Base-by-base conservation (phyloP, 23 tunicate species). In the Styela plicata region DNA sequence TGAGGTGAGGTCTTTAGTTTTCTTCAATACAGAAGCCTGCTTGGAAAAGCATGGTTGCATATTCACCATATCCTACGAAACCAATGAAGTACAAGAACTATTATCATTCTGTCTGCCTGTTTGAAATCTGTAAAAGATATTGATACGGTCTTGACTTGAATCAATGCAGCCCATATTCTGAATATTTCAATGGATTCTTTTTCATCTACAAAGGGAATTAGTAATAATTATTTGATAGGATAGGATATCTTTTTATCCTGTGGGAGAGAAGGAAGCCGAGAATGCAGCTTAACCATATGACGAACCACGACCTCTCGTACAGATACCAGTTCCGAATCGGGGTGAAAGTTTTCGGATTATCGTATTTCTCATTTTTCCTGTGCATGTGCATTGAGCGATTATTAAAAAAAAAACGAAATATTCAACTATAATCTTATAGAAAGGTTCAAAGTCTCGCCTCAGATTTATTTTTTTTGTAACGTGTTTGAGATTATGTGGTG, bases 1-100 rank as follows among this genome's bases (percentile, higher is more conserved):
- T 24, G 77, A 83, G 69, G 91, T 82, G 74, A 90, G 83, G 65
- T 69, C 71, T 63, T 20, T 24, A 0, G 2, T 10, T 37, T 44
- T 44, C 0, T 24, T 13, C 10, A 24, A 24, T n/a, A n/a, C n/a
- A n/a, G n/a, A n/a, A n/a, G n/a, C n/a, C n/a, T n/a, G 71, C 22
- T 67, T n/a, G 2, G 57, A 5, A 7, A 44, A 13, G 57, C 10
- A 44, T n/a, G n/a, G n/a, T n/a, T n/a, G n/a, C n/a, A n/a, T n/a
- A n/a, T n/a, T n/a, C n/a, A n/a, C n/a, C n/a, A n/a, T n/a, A n/a
- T 44, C 13, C 13, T 44, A 44, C 13, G 7, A 5, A 44, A 44
- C 57, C 13, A 44, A 44, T 5, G 7, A 44, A 44, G 57, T 13
- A 44, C 7, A 7, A 44, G 57, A 5, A 7, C 10, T 44, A 44